These are phyloP conservation scores for Conus betulinus DNA, from an alignment of 1,140 invertebrate species.

Conservation along the genomic window DNA sequence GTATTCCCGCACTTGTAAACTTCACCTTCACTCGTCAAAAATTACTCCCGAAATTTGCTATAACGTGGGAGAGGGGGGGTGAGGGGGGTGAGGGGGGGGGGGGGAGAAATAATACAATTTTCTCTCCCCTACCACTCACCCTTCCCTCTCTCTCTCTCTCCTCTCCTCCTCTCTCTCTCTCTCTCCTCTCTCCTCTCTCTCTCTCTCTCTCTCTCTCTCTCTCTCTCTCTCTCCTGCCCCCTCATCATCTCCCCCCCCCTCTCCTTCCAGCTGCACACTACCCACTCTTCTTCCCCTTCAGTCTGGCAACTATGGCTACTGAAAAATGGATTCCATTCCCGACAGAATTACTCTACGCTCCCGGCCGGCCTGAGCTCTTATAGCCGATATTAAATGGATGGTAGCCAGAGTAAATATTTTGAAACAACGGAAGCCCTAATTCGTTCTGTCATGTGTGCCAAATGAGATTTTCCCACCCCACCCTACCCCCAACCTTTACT, in stretches of 20 bases:
- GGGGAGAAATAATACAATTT: not conserved
- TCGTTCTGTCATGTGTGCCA: slow-evolving; percentile 18
- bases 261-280: not conserved
- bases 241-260: not conserved
- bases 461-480: not conserved
- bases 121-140: not conserved
- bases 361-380: not conserved
- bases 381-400: slow-evolving; percentile 10
- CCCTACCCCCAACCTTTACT: too few species aligned
- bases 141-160: not conserved
- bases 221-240: not conserved
- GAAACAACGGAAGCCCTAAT: slow-evolving; percentile 20
- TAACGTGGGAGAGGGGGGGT: too few species aligned
- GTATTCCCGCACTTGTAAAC: too few species aligned
- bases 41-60: not conserved
- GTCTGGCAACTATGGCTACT: not conserved
- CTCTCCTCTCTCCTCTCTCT: not conserved
- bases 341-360: not conserved
- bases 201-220: not conserved
- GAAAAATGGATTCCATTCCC: slow-evolving; percentile 7
- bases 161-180: not conserved
- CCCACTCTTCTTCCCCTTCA: not conserved
- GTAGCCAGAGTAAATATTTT: slow-evolving; percentile 16
- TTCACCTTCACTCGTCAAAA: not conserved
- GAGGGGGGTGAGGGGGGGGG: too few species aligned